Conservation (phyloP, 2,888 invertebrate species). For the Cetonia aurata region DNA sequence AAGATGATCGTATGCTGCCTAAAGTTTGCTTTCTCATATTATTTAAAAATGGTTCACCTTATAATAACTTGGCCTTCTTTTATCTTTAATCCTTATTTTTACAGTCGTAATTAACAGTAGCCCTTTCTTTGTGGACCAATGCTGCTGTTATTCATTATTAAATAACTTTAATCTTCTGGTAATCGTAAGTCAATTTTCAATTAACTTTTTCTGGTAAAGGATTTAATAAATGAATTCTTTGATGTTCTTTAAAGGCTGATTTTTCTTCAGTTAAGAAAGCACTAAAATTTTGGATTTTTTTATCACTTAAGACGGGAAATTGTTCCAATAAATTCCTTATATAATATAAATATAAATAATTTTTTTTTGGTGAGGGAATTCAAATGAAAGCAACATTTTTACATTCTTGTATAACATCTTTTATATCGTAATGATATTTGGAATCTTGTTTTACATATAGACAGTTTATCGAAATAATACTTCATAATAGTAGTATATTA, state of each 20-base stretch:
- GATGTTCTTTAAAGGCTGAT: not conserved
- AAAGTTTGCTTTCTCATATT: too few relatives aligned
- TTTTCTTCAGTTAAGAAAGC: conserved; percentile 46
- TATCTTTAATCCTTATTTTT: too few relatives aligned
- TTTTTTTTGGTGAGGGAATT: not conserved
- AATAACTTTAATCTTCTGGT: too few relatives aligned
- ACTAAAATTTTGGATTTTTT: conserved; percentile 1
- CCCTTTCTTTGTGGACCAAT: too few relatives aligned
- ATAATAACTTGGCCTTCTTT: too few relatives aligned
- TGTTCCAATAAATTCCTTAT: conserved; percentile 15
- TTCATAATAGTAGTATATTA: conserved; percentile 17
- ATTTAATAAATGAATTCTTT: conserved; percentile 45
- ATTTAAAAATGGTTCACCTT: too few relatives aligned
- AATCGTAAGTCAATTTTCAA: conserved; percentile 14
- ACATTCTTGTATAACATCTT: conserved; percentile 40
- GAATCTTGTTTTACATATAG: conserved; percentile 43
- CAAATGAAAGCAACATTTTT: not conserved
- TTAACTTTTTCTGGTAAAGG: conserved; percentile 44
- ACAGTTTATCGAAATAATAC: conserved; percentile 42
- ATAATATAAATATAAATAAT: not conserved
- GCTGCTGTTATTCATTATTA: too few relatives aligned
- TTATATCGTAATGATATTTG: conserved; percentile 46
- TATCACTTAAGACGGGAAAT: too few relatives aligned
- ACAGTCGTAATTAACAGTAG: too few relatives aligned
- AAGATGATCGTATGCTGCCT: too few relatives aligned